These are phyloP conservation scores for Delichon dasypus DNA, from an alignment of 2,797 vertebrate genomes.

Conservation along the genomic window DNA sequence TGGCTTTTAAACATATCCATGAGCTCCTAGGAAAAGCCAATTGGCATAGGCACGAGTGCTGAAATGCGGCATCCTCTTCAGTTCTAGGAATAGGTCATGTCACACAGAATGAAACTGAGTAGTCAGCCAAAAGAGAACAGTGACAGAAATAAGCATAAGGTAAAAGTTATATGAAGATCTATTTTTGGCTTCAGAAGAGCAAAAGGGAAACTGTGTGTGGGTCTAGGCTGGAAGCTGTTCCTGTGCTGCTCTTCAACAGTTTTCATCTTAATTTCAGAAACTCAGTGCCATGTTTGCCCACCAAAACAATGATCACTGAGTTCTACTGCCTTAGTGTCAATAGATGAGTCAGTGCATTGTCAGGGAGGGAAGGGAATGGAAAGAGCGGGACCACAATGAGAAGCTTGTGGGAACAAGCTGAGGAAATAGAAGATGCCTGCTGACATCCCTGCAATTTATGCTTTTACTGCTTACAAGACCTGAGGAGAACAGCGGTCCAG, in stretches of 20 bases:
- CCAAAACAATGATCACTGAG: fast-evolving
- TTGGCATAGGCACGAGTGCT: background rate
- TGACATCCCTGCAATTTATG: background rate
- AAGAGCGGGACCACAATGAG: background rate
- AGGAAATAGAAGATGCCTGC: background rate
- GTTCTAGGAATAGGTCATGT: background rate
- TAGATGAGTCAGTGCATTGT: background rate
- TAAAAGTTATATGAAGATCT: background rate
- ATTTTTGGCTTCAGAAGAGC: background rate
- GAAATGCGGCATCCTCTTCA: background rate
- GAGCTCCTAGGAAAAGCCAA: background rate
- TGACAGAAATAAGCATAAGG: background rate
- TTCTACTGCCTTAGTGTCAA: background rate
- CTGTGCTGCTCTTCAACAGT: background rate
- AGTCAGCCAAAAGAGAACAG: background rate
- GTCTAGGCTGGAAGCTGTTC: background rate
- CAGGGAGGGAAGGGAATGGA: background rate
- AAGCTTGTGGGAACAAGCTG: background rate
- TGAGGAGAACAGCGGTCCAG: background rate
- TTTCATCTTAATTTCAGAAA: background rate
- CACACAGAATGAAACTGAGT: background rate
- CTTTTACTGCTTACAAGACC: background rate
- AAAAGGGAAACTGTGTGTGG: background rate
- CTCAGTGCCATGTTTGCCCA: background rate
- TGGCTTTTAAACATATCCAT: background rate